phyloP scores from a whole-genome alignment of 2,113 vertebrate genomes.

The Hippocampus guttulatus region DNA sequence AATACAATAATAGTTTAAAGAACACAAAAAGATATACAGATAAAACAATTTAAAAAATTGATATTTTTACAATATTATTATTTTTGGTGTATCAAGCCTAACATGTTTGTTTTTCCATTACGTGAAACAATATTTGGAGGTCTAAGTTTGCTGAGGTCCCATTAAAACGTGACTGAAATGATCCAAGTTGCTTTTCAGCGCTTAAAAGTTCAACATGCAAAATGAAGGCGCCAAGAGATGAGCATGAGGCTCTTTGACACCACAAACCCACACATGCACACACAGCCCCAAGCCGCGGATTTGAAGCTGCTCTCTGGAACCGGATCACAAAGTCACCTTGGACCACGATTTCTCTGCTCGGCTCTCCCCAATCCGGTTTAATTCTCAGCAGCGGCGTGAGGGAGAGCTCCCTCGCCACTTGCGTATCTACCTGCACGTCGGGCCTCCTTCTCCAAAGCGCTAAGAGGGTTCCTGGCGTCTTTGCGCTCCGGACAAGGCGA shows the following conservation, averaged over 20 bases:
- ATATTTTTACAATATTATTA: background rate
- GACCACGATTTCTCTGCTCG: constrained; percentile 64
- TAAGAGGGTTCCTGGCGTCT: constrained; percentile 39
- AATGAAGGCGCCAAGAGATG: constrained; percentile 10
- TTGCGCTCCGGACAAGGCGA: constrained; percentile 15
- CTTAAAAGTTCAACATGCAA: background rate
- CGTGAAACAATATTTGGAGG: background rate
- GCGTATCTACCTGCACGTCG: constrained; percentile 56
- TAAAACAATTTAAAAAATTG: background rate
- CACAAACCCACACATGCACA: constrained; percentile 28
- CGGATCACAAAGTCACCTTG: constrained; percentile 79
- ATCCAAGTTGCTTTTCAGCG: background rate
- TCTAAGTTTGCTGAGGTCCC: background rate
- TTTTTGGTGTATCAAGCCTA: background rate
- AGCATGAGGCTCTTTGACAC: constrained; percentile 38
- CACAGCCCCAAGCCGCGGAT: constrained; percentile 69
- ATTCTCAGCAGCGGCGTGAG: constrained; percentile 62
- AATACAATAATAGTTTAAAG: background rate
- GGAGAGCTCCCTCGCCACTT: constrained; percentile 37
- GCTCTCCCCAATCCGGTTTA: constrained; percentile 70
- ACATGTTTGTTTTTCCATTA: background rate
- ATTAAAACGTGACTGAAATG: background rate
- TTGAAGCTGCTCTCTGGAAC: constrained; percentile 73
- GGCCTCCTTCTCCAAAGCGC: constrained; percentile 43
- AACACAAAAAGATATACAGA: background rate